Evolutionary conservation across 2,113 vertebrate genomes (phyloP), one percentile per base, ranked within the genome.

Genomic region (Micromys minutus): DNA sequence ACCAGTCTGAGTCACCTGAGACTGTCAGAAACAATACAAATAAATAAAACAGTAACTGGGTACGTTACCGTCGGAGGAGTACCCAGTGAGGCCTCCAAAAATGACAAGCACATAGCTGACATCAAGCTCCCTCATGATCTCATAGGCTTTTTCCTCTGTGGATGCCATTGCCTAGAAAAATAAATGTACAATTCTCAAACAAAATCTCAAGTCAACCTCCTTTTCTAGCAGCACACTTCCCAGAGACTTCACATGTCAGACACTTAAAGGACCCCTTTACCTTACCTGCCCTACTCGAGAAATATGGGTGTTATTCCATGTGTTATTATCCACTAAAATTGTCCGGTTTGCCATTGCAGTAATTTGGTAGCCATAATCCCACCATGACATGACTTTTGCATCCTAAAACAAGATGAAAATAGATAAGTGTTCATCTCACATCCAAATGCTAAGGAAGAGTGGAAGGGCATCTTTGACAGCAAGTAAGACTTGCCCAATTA

Each of bases 321-420:
- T 99, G 98, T 99, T 99, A 98, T 99, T 99, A 98, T 99, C 99
- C 91, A 99, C 99, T 92, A 99, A 98, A 97, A 99, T 99, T 5
- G 99, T 99, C 94, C 99, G 98, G 98, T 99, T 99, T 36, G 99
- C 99, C 99, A 99, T 99, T 42, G 99, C 99, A 0, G 99, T 99
- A 94, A 99, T 99, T 98, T 99, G 99, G 96, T 99, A 99, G 2
- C 99, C 99, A 1, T 99, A 99, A 98, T 99, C 99, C 99, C 99
- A 99, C 99, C 99, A 99, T 0, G 99, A 99, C 99, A 99, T 99
- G 93, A 99, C 99, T 96, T 99, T 99, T 1, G 99, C 99, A 93
- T 99, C 99, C 99, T 99, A 81, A 93, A 94, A 97, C 39, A 88
- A 90, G 55, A 92, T 1, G 34, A 29, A 90, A 95, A 93, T 24